These are phyloP conservation scores for Phylloscopus collybita DNA, from an alignment of 2,797 vertebrate genomes.

Conservation along the genomic window DNA sequence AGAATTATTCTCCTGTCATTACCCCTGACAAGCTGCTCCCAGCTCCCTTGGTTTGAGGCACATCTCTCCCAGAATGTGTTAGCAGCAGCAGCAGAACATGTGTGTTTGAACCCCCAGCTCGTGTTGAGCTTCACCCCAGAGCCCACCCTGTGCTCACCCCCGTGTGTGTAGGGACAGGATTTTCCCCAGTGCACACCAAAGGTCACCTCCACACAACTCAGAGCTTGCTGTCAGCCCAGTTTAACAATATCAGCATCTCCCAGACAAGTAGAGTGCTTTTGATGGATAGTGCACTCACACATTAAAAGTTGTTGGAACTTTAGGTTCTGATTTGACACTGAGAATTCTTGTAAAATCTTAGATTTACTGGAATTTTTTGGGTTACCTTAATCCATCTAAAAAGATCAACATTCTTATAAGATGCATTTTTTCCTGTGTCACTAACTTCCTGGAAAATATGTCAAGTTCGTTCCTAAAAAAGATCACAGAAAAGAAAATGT, in stretches of 20 bases:
- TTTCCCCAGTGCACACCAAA: neutral
- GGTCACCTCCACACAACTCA: neutral
- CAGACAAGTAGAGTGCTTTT: fast-evolving
- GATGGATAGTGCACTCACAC: neutral
- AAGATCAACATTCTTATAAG: neutral
- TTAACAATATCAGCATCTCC: neutral
- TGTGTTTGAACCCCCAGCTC: neutral
- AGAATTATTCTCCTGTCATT: neutral
- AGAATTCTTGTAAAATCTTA: neutral
- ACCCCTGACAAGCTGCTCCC: neutral
- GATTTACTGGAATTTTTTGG: neutral
- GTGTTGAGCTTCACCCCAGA: fast-evolving
- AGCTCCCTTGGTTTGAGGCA: neutral
- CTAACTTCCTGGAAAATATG: neutral
- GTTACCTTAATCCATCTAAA: neutral
- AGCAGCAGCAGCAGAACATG: neutral
- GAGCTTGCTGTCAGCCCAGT: neutral
- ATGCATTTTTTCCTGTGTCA: neutral
- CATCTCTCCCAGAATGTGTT: neutral
- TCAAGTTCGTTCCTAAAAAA: neutral
- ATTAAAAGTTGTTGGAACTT: neutral
- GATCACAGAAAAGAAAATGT: neutral
- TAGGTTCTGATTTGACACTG: neutral
- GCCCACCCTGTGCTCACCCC: neutral
- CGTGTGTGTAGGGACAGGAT: neutral